A percentile compares a stretch with the other conserved stretches of the same genome.
phyloP scores from a whole-genome alignment of 1,140 invertebrate genomes.

The Gryllus bimaculatus region DNA sequence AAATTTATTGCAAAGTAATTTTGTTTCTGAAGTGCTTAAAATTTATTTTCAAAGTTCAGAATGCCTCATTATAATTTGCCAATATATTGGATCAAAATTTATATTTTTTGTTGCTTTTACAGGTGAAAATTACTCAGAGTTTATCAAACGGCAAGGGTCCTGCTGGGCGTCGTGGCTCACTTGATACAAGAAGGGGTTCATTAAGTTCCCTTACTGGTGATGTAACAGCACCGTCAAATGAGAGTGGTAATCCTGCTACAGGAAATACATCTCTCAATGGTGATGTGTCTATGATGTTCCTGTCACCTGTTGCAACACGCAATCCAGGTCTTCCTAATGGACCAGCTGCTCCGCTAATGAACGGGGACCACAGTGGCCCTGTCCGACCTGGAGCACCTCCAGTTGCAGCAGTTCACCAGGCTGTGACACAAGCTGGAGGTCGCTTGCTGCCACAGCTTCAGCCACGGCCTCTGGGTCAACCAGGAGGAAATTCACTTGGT shows the following conservation, averaged over 20 bases:
- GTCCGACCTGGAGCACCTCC: not conserved
- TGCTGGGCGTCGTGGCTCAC: not conserved
- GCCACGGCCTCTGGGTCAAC: conserved; percentile 22
- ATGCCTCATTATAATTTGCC: too few species aligned
- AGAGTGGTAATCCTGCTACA: not conserved
- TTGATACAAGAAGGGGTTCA: not conserved
- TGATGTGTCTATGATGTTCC: not conserved
- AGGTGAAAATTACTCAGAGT: not conserved
- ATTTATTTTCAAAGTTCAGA: too few species aligned
- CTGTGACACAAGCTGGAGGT: not conserved
- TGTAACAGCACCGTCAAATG: not conserved
- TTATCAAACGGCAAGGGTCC: not conserved
- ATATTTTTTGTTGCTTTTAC: not conserved
- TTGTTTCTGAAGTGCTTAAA: too few species aligned
- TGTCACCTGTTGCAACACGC: not conserved
- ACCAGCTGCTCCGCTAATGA: not conserved
- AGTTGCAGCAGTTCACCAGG: not conserved
- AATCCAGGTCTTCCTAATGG: not conserved
- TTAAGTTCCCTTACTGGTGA: not conserved
- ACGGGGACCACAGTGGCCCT: not conserved
- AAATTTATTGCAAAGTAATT: too few species aligned
- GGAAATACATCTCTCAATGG: not conserved
- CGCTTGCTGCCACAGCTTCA: conserved; percentile 22
- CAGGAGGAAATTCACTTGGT: conserved; percentile 18
- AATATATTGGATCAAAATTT: too few species aligned